phyloP scores from a whole-genome alignment of 2,797 vertebrate genomes.

The Apodemus agrarius region DNA sequence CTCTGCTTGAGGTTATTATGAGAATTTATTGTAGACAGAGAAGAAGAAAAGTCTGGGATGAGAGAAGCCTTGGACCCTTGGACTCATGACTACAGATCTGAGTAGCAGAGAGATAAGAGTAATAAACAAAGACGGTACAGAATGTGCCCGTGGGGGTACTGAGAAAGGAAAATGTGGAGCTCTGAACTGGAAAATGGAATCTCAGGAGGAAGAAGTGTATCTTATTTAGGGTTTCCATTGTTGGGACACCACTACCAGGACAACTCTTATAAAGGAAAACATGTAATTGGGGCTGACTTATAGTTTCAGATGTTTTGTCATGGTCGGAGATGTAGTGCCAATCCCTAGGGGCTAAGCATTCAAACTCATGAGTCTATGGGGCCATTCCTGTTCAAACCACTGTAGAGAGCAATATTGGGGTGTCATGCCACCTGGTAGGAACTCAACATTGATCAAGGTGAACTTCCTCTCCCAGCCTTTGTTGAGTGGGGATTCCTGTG shows the following conservation, averaged over 20 bases:
- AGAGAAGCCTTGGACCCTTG: too few species aligned
- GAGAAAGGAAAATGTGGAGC: not conserved
- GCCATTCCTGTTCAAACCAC: not conserved
- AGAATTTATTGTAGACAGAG: not conserved
- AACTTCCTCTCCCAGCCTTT: too few species aligned
- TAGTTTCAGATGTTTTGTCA: not conserved
- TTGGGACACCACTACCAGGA: not conserved
- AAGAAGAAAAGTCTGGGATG: not conserved
- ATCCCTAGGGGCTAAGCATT: not conserved
- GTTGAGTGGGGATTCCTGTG: too few species aligned
- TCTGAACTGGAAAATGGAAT: not conserved
- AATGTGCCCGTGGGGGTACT: fast-evolving
- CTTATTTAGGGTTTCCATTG: not conserved
- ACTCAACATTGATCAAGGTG: too few species aligned
- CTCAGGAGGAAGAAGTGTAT: not conserved
- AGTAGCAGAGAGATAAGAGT: not conserved
- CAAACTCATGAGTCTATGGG: not conserved
- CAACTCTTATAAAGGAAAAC: not conserved
- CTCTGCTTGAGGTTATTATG: not conserved
- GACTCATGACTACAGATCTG: not conserved
- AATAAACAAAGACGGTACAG: not conserved
- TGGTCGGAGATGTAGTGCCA: not conserved
- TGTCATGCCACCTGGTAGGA: too few species aligned
- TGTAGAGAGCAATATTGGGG: too few species aligned
- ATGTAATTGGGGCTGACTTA: not conserved